Conservation (phyloP, 2,888 invertebrate species). For the Caenorhabditis zanzibari region DNA sequence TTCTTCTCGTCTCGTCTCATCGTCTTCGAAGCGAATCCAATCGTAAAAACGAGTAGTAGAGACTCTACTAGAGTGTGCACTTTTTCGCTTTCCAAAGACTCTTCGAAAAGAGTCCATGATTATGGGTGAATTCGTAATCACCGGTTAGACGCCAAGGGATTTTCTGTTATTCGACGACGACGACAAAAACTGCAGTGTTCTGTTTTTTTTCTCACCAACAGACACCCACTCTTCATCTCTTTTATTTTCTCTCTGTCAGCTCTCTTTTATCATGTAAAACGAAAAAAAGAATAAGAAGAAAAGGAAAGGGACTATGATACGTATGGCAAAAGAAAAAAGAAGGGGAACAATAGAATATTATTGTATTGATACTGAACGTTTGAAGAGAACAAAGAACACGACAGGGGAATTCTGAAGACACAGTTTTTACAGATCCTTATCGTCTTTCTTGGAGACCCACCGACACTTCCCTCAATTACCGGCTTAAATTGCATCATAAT, state of each 20-base stretch:
- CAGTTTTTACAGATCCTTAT: not conserved
- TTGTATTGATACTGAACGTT: conserved; percentile 6
- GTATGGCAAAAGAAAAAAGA: not conserved
- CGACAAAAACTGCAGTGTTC: conserved; percentile 2
- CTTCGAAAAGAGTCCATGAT: conserved; percentile 28
- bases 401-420: conserved; percentile 1
- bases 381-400: not conserved
- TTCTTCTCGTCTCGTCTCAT: not conserved
- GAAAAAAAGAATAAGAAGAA: not conserved
- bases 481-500: conserved; percentile 11
- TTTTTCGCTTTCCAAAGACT: not conserved
- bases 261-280: conserved; percentile 31
- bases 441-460: not conserved
- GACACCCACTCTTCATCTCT: conserved; percentile 9
- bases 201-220: conserved; percentile 13
- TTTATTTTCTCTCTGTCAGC: not conserved
- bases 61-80: not conserved
- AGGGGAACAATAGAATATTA: conserved; percentile 7
- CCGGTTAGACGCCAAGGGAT: conserved; percentile 29
- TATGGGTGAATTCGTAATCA: conserved; percentile 39
- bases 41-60: not conserved
- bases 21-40: not conserved
- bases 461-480: conserved; percentile 3
- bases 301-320: conserved; percentile 7
- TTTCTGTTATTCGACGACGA: conserved; percentile 9